Evolutionary conservation across 2,113 vertebrate genomes (phyloP), one percentile per base, ranked within the genome.

Genomic region (Chrysochloris asiatica): DNA sequence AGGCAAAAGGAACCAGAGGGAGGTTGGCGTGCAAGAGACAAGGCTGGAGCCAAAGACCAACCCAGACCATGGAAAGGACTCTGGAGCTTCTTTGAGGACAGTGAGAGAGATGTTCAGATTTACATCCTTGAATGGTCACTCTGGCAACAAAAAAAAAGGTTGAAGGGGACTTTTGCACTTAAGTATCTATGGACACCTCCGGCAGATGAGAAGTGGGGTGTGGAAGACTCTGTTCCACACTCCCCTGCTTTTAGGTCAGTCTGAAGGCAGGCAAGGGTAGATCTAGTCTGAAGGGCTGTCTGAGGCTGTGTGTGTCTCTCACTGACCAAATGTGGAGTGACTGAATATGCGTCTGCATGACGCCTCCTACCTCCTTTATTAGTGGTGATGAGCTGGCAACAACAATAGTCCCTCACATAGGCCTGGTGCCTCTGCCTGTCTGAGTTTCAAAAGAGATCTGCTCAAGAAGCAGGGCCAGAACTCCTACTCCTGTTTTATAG

Each of bases 301-400:
- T 61, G 82, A 91, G 69, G 38, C 80, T 73, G n/a, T 36, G 43
- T 59, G 52, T 73, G 59, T 93, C 82, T 88, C 65, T 90, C 92
- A 75, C 83, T 88, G 93, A 92, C 88, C 47, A 5, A 83, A n/a
- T 21, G 52, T 0, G 86, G 71, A 83, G 61, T 1, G 8, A 61
- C 67, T 43, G 54, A 47, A 17, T 54, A n/a, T 38, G 21, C 24
- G 24, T 61, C 8, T 61, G 56, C 41, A 54, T 69, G 63, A 67
- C 83, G 76, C 83, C 90, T 90, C 90, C 21, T 1, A 12, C 88
- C 90, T 93, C 81, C 73, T 77, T 59, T 85, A 88, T 79, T 75
- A 91, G 94, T 21, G 1, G 24, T 6, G 0, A 38, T 16, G 84
- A 95, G 89, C 87, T 89, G 80, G 71, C 86, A 86, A 63, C 65